Base-by-base conservation (phyloP, 2,888 invertebrate genomes). In the Apocheima hispidaria region DNA sequence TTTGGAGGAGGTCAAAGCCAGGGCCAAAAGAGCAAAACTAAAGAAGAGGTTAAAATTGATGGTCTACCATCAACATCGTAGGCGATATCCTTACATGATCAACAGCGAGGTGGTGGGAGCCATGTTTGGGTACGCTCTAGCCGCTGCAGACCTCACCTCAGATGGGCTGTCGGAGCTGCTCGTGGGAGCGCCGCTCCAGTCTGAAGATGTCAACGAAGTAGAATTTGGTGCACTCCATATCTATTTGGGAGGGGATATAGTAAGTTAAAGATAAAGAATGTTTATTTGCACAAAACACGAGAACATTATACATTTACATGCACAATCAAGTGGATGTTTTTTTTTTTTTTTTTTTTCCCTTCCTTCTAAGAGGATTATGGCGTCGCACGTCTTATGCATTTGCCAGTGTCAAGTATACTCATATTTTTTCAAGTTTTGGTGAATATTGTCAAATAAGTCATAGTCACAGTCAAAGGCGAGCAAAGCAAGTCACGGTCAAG, bases 141-240 rank as follows among this genome's bases (percentile, higher is more conserved):
- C 86, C 12, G 73, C 76, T 0, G 73, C 66, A 1, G 94, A 95
- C 71, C 53, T 95, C 0, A 93, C 93, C 70, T 72, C 72, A 0
- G 95, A 95, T 70, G 88, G 85, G 0, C 81, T 84, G 5, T 90
- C 93, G 36, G 95, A 95, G 58, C 77, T 95, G 6, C 63, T 95
- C 0, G 93, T 95, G 0, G 95, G 95, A 0, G 94, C 95, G 4
- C 95, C 95, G 0, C 84, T 83, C 63, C 75, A 84, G 12, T 72
- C 75, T 1, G 67, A 72, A 0, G 66, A 75, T 9, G 59, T 63
- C 0, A 66, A 77, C 9, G 72, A 62, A 5, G 84, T 71, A 40
- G 94, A 95, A 63, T 86, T 88, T 69, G 95, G 95, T 1, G 92
- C 91, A n/a, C 82, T 94, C 9, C 92, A 93, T 69, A 86, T 94